These are phyloP conservation scores for Distichodus sexfasciatus DNA, from an alignment of 2,797 vertebrate species.

Conservation along the genomic window DNA sequence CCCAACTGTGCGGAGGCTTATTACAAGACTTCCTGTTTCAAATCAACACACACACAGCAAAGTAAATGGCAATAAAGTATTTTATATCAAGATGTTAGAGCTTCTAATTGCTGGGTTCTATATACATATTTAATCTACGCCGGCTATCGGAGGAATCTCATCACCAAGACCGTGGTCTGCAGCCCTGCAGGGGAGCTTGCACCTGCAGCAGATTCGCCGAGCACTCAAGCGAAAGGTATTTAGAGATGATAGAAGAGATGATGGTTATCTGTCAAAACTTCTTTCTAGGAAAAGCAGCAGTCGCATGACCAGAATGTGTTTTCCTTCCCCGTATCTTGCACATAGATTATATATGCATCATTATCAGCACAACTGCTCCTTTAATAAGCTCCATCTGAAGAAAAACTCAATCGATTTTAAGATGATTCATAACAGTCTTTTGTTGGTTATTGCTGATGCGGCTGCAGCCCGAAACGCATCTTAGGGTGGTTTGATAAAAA, in stretches of 20 bases:
- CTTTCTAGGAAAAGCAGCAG: neutral
- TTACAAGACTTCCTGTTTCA: neutral
- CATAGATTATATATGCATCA: neutral
- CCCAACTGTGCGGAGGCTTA: neutral
- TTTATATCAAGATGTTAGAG: neutral
- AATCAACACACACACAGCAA: neutral
- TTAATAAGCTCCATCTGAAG: neutral
- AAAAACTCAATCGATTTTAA: too few relatives aligned
- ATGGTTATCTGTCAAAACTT: slow-evolving; percentile 25
- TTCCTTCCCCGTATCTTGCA: neutral
- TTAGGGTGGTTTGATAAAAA: too few relatives aligned
- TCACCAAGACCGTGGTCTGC: neutral
- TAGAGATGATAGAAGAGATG: slow-evolving; percentile 14
- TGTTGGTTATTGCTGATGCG: too few relatives aligned
- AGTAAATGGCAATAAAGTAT: neutral
- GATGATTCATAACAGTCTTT: too few relatives aligned
- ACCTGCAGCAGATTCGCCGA: slow-evolving; percentile 22
- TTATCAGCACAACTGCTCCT: neutral
- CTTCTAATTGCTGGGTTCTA: neutral
- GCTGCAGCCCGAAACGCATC: too few relatives aligned
- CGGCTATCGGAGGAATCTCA: neutral
- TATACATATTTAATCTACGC: neutral
- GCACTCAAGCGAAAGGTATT: slow-evolving; percentile 24
- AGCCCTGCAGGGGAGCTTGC: slow-evolving; percentile 1
- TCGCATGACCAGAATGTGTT: slow-evolving; percentile 1